These are phyloP conservation scores for Crepidodera aurea DNA, from an alignment of 2,888 invertebrate genomes.

Conservation along the genomic window DNA sequence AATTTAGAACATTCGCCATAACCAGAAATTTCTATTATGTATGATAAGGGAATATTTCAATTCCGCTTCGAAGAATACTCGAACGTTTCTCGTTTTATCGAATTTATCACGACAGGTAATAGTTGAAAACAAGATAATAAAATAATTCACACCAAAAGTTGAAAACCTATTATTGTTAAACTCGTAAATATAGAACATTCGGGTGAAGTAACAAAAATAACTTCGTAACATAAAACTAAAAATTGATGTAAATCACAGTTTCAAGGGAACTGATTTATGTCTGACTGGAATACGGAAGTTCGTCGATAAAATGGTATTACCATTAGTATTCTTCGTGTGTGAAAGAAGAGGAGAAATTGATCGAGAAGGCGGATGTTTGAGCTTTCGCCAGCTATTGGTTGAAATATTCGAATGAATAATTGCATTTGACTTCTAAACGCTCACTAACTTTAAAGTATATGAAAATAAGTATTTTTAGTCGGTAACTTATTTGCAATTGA, in stretches of 20 bases:
- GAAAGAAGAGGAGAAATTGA: background rate
- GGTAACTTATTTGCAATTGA: no score
- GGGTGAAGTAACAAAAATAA: background rate
- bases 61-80: no score
- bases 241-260: conserved; percentile 7
- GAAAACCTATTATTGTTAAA: background rate
- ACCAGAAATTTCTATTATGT: no score
- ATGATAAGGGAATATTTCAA: no score
- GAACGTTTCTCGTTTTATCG: background rate
- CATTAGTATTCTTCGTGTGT: conserved; percentile 11
- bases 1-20: no score
- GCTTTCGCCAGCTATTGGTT: background rate
- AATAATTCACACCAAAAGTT: background rate
- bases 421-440: background rate
- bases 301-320: conserved; percentile 6
- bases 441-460: no score
- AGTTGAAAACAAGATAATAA: background rate
- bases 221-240: conserved; percentile 1
- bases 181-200: background rate
- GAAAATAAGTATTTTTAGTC: no score
- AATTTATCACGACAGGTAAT: background rate
- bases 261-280: conserved; percentile 4
- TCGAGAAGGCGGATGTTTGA: background rate
- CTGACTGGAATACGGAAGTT: conserved; percentile 5
- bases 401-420: background rate